Conservation (phyloP, 1,140 invertebrate genomes). For the Panulirus ornatus region DNA sequence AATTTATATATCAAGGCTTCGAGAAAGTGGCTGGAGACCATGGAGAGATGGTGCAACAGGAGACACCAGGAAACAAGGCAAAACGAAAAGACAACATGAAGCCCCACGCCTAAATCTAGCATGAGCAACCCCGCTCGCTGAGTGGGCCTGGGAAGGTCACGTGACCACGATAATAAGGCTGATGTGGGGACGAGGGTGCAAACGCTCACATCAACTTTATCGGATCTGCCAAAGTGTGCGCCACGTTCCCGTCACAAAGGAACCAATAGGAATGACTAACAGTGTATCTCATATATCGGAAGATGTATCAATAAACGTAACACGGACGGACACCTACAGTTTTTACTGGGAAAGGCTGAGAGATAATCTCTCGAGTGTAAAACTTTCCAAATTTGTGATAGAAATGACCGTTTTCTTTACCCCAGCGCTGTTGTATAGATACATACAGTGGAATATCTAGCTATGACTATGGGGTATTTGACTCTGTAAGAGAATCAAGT, state of each 20-base stretch:
- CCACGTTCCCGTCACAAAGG: slow-evolving; percentile 13
- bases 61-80: slow-evolving; percentile 38
- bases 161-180: slow-evolving; percentile 61
- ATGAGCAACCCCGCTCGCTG: slow-evolving; percentile 50
- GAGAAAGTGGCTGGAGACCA: too few relatives aligned
- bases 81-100: slow-evolving; percentile 31
- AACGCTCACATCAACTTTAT: slow-evolving; percentile 68
- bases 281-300: background rate
- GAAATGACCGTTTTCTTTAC: too few relatives aligned
- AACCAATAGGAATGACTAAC: background rate
- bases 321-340: background rate
- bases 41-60: too few relatives aligned
- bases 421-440: too few relatives aligned
- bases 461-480: slow-evolving; percentile 61
- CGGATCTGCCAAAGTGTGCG: slow-evolving; percentile 59
- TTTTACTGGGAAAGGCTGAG: background rate
- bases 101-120: slow-evolving; percentile 13
- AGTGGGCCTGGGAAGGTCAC: slow-evolving; percentile 54
- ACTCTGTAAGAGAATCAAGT: slow-evolving; percentile 58
- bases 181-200: slow-evolving; percentile 52
- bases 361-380: too few relatives aligned
- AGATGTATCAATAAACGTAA: too few relatives aligned
- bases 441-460: slow-evolving; percentile 50
- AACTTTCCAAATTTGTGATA: too few relatives aligned
- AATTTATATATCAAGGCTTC: too few relatives aligned